Conservation (phyloP, 2,888 invertebrate genomes). For the Choristoneura rosaceana region DNA sequence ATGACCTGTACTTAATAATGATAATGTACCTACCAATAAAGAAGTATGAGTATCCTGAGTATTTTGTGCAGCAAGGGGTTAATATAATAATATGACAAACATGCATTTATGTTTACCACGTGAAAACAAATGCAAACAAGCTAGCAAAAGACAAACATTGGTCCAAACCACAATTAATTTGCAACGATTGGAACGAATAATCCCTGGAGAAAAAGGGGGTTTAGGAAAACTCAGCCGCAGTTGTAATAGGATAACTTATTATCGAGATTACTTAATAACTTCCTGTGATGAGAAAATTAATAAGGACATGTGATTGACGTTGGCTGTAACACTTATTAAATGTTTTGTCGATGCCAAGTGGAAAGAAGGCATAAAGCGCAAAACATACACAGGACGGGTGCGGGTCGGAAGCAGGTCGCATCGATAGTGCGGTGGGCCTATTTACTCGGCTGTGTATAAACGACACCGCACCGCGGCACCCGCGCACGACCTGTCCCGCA, state of each 20-base stretch:
- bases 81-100: no score
- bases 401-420: not conserved
- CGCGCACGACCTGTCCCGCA: no score
- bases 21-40: no score
- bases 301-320: slow-evolving; percentile 34
- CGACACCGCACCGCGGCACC: no score
- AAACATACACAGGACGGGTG: not conserved
- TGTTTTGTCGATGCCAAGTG: not conserved
- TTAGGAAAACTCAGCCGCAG: not conserved
- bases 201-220: not conserved
- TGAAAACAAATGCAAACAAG: no score
- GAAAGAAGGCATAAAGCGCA: not conserved
- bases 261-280: slow-evolving; percentile 28
- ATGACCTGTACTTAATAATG: no score
- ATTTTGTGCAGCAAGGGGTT: no score
- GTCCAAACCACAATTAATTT: not conserved
- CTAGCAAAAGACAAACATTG: not conserved
- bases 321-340: slow-evolving; percentile 1
- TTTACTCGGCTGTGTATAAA: no score
- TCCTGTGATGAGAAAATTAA: slow-evolving; percentile 36
- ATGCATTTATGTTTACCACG: no score
- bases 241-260: slow-evolving; percentile 32
- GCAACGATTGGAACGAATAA: not conserved
- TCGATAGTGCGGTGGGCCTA: no score
- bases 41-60: no score